Percentiles rank a stretch among this genome's conserved stretches.
phyloP scores from a whole-genome alignment of 2,888 invertebrate genomes.

The Phoenoteleia sp. region DNA sequence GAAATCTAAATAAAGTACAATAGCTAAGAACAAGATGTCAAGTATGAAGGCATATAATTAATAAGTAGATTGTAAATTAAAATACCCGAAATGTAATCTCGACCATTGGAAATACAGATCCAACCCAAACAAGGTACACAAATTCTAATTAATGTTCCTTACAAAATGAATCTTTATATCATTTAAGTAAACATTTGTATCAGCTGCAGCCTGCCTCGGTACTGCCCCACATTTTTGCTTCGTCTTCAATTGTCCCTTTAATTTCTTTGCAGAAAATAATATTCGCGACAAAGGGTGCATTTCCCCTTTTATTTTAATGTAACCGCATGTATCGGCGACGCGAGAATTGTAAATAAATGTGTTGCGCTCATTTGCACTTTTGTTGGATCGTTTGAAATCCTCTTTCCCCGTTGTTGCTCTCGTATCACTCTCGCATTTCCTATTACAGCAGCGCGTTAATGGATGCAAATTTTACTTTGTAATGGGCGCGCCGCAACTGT shows the following conservation, averaged over 20 bases:
- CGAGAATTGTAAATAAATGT: conserved; percentile 68
- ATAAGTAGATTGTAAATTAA: no score
- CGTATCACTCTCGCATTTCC: conserved; percentile 63
- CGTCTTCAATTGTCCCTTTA: conserved; percentile 37
- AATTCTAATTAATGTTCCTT: no score
- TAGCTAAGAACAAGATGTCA: no score
- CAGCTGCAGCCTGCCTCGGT: no score
- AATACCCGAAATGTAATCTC: no score
- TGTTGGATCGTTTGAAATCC: conserved; percentile 59
- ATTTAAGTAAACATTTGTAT: no score
- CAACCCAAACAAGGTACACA: no score
- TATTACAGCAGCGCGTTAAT: conserved; percentile 72
- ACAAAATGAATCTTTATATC: no score
- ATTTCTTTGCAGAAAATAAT: conserved; percentile 22
- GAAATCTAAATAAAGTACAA: no score
- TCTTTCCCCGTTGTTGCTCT: conserved; percentile 59
- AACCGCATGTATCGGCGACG: conserved; percentile 38
- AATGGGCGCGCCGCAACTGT: conserved; percentile 71
- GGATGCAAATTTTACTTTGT: conserved; percentile 76
- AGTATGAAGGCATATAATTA: no score
- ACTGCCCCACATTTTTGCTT: neutral
- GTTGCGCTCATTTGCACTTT: conserved; percentile 65
- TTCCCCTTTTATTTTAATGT: conserved; percentile 49
- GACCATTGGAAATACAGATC: no score
- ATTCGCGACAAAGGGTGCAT: conserved; percentile 10